A percentile compares a stretch with the other conserved stretches of the same genome.
These are phyloP conservation scores for Tigriopus californicus DNA, from an alignment of 2,888 invertebrate species.

Conservation along the genomic window DNA sequence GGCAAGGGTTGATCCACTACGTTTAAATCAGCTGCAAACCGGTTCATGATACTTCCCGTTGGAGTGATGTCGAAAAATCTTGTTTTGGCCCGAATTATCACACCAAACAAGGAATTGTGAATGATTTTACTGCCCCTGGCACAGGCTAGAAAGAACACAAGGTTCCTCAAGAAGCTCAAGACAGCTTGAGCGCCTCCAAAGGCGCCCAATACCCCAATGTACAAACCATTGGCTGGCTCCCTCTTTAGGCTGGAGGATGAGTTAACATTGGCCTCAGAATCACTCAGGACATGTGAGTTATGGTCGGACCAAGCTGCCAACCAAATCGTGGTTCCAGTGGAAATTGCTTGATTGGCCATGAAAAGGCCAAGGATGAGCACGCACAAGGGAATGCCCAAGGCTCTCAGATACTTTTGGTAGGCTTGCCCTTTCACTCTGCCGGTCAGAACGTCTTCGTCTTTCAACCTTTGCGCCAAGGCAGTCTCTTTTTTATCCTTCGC, in stretches of 20 bases:
- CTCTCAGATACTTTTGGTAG: not conserved
- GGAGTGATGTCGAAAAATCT: conserved; percentile 30
- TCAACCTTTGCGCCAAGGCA: conserved; percentile 28
- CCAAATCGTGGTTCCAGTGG: not conserved
- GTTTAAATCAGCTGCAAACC: conserved; percentile 27
- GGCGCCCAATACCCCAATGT: not conserved
- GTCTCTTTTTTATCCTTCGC: conserved; percentile 23
- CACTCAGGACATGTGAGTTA: conserved; percentile 25
- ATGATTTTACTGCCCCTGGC: conserved; percentile 1
- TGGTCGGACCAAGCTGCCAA: conserved; percentile 28
- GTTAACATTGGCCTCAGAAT: conserved; percentile 23
- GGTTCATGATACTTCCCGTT: conserved; percentile 28
- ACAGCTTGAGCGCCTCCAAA: not conserved
- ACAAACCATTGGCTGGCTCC: not conserved
- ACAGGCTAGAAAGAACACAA: not conserved
- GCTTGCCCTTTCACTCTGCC: conserved; percentile 1
- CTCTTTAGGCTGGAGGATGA: not conserved
- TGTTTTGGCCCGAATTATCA: conserved; percentile 16
- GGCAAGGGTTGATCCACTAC: conserved; percentile 18
- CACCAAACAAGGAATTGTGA: conserved; percentile 1
- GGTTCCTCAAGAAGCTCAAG: not conserved
- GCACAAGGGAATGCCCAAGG: not conserved
- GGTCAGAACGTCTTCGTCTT: not conserved
- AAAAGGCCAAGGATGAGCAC: not conserved
- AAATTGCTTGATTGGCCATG: not conserved